Evolutionary conservation across 2,888 invertebrate genomes (phyloP), one percentile per base, ranked within the genome.

Genomic region (Eristalis arbustorum): DNA sequence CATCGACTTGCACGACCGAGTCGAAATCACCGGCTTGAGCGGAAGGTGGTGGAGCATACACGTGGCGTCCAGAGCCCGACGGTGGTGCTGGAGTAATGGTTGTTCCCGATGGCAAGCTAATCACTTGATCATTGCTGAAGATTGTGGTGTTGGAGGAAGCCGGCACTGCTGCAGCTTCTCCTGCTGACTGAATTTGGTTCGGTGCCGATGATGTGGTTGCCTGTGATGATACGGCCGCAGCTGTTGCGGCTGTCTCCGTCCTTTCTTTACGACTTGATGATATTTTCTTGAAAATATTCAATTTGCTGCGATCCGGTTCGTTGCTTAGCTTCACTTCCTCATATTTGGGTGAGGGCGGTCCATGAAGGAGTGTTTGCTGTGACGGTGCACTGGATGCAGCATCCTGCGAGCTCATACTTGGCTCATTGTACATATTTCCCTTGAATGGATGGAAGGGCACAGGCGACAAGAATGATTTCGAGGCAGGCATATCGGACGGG

Each of bases 261-360:
- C 95, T 95, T 90, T 95, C 95, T 92, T 95, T 96, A 31, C 95
- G 95, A 2, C 81, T 71, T 8, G 88, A 95, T 83, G 97, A 96
- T 91, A 97, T 96, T 93, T 97, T 97, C 91, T 97, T 97, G 91
- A 97, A 96, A 91, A 97, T 97, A 93, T 97, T 97, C 57, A 97
- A 93, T 91, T 97, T 98, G 92, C 96, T 96, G 92, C 96, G 96
- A 91, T 97, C 96, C 0, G 97, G 97, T 92, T 97, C 97, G 13
- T 95, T 95, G 5, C 95, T 95, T 76, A 97, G 91, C 96, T 97
- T 91, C 8, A 90, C 81, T 49, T 90, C 90, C 4, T 82, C 76
- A 31, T 42, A 71, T 2, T 74, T 57, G 13, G 72, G 63, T 8
- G 80, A 68, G 73, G 25, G 37, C 10, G 62, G 18, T 22, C 49